Evolutionary conservation across 2,113 vertebrate species (phyloP).

Genomic region (Cheilinus undulatus): DNA sequence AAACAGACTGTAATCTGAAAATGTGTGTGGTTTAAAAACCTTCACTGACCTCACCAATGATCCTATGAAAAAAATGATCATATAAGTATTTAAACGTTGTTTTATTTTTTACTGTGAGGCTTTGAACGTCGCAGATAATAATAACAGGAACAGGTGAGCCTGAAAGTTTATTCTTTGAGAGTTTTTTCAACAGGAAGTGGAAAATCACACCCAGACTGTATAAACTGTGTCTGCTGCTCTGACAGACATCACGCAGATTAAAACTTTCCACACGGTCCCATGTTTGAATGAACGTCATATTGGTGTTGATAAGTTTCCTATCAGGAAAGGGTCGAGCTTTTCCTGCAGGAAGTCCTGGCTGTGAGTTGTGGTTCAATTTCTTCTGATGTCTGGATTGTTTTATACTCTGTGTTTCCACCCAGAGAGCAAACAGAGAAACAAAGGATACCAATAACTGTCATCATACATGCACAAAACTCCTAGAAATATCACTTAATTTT

Average conservation of each 20-base stretch:
- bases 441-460: too few relatives aligned
- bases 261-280: background rate
- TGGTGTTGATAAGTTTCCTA: background rate
- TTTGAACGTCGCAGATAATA: too few relatives aligned
- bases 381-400: background rate
- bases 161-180: background rate
- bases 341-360: constrained; percentile 54
- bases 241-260: background rate
- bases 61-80: too few relatives aligned
- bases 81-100: too few relatives aligned
- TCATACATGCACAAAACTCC: too few relatives aligned
- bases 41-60: too few relatives aligned
- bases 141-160: background rate
- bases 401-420: background rate
- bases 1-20: background rate
- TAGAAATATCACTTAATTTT: too few relatives aligned
- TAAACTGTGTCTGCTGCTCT: too few relatives aligned
- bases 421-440: background rate
- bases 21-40: too few relatives aligned
- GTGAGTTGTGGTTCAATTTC: constrained; percentile 25
- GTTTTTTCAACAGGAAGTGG: background rate
- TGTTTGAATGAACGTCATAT: background rate
- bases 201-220: background rate
- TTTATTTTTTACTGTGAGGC: too few relatives aligned
- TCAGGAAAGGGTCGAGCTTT: constrained; percentile 18